Percentiles rank a stretch among this genome's conserved stretches.
Evolutionary conservation across 2,797 vertebrate genomes (phyloP).

Genomic region (Sebastes vulpes): DNA sequence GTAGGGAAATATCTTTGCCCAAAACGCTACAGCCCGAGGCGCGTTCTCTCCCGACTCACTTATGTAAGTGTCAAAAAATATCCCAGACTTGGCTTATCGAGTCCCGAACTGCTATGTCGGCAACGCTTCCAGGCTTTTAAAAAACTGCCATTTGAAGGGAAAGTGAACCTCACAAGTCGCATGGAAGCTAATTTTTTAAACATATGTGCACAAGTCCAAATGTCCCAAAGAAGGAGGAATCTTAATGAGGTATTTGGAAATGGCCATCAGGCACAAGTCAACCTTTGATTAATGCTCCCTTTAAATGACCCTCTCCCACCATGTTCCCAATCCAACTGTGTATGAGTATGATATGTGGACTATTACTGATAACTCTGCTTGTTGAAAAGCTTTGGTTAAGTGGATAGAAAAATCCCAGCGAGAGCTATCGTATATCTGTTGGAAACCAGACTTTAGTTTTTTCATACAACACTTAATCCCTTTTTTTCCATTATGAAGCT

Average conservation of each 20-base stretch:
- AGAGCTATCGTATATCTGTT: slow-evolving; percentile 66
- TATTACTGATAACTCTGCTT: slow-evolving; percentile 72
- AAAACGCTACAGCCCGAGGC: slow-evolving; percentile 6
- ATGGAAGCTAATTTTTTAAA: slow-evolving; percentile 63
- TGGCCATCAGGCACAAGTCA: slow-evolving; percentile 62
- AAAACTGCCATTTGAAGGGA: slow-evolving; percentile 29
- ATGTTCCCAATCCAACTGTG: slow-evolving; percentile 40
- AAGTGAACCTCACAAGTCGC: slow-evolving; percentile 38
- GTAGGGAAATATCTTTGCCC: slow-evolving; percentile 21
- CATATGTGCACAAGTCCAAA: slow-evolving; percentile 69
- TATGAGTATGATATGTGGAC: slow-evolving; percentile 63
- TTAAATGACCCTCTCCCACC: slow-evolving; percentile 65
- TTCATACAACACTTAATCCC: slow-evolving; percentile 67
- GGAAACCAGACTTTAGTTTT: slow-evolving; percentile 49
- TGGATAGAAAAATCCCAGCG: slow-evolving; percentile 66
- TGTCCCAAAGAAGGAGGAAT: slow-evolving; percentile 61
- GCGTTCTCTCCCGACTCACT: slow-evolving; percentile 39
- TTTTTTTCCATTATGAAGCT: slow-evolving; percentile 61
- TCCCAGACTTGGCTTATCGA: slow-evolving; percentile 4
- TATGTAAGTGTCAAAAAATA: slow-evolving; percentile 49
- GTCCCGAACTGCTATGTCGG: neutral
- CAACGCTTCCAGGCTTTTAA: neutral
- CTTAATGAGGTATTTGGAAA: slow-evolving; percentile 79
- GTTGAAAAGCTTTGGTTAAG: slow-evolving; percentile 72
- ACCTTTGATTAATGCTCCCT: slow-evolving; percentile 70